Conservation (phyloP, 2,797 vertebrate species). For the Lagorchestes hirsutus region DNA sequence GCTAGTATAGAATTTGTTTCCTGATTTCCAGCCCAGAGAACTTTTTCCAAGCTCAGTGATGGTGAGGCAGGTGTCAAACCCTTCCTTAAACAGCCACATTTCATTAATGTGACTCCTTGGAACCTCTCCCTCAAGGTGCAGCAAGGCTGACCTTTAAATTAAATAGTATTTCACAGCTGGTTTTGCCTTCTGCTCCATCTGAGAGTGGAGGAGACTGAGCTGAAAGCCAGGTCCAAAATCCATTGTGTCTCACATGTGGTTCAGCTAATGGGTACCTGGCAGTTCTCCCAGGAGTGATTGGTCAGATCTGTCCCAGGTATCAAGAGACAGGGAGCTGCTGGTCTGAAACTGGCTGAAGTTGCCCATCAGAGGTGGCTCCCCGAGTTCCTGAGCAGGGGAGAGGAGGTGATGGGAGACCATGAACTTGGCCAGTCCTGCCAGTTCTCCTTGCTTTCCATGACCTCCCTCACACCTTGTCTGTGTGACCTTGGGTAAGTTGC, state of each 20-base stretch:
- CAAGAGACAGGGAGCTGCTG: neutral
- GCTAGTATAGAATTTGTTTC: neutral
- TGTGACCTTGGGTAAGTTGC: neutral
- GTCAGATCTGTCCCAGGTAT: neutral
- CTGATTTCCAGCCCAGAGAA: neutral
- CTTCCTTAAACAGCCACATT: neutral
- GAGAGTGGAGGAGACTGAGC: neutral
- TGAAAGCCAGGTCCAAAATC: neutral
- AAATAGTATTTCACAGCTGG: neutral
- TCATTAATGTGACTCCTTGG: neutral
- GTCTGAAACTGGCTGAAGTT: neutral
- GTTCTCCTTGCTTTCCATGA: neutral
- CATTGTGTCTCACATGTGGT: neutral
- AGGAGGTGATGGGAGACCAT: neutral
- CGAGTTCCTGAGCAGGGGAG: neutral
- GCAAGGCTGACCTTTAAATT: neutral
- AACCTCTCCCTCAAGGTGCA: constrained; percentile 3
- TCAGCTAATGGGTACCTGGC: neutral
- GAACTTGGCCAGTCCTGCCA: neutral
- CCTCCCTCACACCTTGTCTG: neutral
- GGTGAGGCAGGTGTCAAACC: neutral
- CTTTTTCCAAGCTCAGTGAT: neutral
- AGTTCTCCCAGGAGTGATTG: neutral
- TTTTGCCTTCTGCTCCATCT: neutral
- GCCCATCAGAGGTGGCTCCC: neutral